These are phyloP conservation scores for Austrofundulus limnaeus DNA, from an alignment of 2,113 vertebrate genomes.

Conservation along the genomic window DNA sequence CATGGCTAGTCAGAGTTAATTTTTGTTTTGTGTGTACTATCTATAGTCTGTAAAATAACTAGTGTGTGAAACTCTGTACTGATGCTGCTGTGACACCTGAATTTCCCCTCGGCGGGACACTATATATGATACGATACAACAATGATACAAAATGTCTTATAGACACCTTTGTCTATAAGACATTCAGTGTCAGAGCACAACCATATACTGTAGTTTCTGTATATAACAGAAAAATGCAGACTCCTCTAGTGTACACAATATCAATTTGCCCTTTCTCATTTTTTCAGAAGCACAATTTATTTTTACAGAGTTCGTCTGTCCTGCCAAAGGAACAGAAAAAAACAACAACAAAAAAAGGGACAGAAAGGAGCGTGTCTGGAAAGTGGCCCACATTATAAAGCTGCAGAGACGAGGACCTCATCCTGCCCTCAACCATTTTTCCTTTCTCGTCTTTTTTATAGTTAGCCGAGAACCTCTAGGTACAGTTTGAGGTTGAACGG, in stretches of 20 bases:
- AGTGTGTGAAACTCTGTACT: too few species aligned
- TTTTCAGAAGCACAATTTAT: slow-evolving; percentile 54
- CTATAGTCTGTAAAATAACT: too few species aligned
- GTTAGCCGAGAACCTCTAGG: slow-evolving; percentile 71
- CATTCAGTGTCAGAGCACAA: not conserved
- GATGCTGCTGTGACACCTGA: too few species aligned
- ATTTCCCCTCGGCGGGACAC: too few species aligned
- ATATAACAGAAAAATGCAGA: too few species aligned
- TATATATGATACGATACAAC: too few species aligned
- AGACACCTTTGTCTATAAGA: not conserved
- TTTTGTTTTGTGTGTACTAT: too few species aligned
- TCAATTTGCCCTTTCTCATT: slow-evolving; percentile 53
- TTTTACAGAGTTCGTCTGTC: slow-evolving; percentile 54
- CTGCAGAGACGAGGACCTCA: slow-evolving; percentile 69
- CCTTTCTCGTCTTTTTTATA: slow-evolving; percentile 70
- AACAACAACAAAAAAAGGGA: slow-evolving; percentile 18
- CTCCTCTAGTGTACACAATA: slow-evolving; percentile 16
- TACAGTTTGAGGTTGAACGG: slow-evolving; percentile 68
- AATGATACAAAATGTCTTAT: too few species aligned
- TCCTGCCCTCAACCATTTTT: slow-evolving; percentile 75
- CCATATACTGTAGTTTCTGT: slow-evolving; percentile 10
- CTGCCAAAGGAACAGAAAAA: slow-evolving; percentile 36
- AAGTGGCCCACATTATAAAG: slow-evolving; percentile 45
- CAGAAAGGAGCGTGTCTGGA: slow-evolving; percentile 65
- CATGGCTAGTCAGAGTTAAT: too few species aligned